A percentile compares a stretch with the other conserved stretches of the same genome.
phyloP scores from a whole-genome alignment of 2,888 invertebrate species.

The Iselma pallidipennis region DNA sequence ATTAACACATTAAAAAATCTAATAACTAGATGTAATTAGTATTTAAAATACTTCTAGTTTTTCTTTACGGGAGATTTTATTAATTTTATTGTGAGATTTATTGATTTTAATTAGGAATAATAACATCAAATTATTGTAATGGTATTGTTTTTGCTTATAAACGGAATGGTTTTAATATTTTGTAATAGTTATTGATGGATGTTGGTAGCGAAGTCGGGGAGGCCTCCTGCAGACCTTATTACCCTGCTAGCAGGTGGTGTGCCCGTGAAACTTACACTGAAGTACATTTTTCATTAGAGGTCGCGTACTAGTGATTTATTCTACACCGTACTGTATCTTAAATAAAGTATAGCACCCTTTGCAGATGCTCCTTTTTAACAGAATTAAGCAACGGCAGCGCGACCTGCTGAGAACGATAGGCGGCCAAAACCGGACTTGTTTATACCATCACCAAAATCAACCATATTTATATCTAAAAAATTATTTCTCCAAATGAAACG shows the following conservation, averaged over 20 bases:
- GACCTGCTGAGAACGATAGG: constrained; percentile 41
- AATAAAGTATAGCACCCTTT: constrained; percentile 29
- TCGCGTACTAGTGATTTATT: constrained; percentile 43
- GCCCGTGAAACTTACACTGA: constrained; percentile 47
- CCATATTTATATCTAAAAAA: no score
- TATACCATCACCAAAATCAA: no score
- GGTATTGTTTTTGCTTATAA: not conserved
- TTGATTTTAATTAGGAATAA: no score
- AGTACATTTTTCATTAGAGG: constrained; percentile 44
- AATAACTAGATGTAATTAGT: not conserved
- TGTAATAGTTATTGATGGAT: constrained; percentile 54
- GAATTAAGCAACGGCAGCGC: constrained; percentile 47
- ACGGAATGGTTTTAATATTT: constrained; percentile 45
- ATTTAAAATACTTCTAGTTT: no score
- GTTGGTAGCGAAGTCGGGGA: constrained; percentile 50
- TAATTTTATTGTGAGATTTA: not conserved
- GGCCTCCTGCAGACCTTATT: constrained; percentile 53
- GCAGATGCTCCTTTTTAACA: constrained; percentile 43
- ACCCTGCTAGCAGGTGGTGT: constrained; percentile 51
- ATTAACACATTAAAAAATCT: not conserved
- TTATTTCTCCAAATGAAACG: no score
- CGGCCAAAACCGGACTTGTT: constrained; percentile 19
- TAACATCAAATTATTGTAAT: not conserved
- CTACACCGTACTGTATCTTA: constrained; percentile 27
- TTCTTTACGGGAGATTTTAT: not conserved